These are phyloP conservation scores for Synergus gifuensis DNA, from an alignment of 2,888 invertebrate genomes.

Conservation along the genomic window DNA sequence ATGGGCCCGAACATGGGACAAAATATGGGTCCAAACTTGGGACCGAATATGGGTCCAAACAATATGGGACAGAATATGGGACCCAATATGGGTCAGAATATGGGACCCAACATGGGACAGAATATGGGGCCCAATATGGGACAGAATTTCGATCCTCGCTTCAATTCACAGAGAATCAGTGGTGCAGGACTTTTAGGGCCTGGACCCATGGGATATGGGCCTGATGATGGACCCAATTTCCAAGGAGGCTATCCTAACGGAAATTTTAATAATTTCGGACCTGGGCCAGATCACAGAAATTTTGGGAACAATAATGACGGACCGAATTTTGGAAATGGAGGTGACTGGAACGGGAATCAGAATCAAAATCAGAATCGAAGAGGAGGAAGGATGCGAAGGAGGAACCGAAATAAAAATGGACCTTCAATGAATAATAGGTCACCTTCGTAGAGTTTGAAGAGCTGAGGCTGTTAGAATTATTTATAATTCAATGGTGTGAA, in stretches of 20 bases:
- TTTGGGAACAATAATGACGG: constrained; percentile 60
- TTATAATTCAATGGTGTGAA: too few relatives aligned
- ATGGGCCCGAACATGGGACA: constrained; percentile 42
- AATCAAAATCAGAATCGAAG: constrained; percentile 59
- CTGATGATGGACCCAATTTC: constrained; percentile 65
- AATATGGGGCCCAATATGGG: constrained; percentile 29
- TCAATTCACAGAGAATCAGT: constrained; percentile 65
- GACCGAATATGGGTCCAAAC: constrained; percentile 39
- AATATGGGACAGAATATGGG: constrained; percentile 53
- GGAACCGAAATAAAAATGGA: constrained; percentile 70
- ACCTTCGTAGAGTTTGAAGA: constrained; percentile 55
- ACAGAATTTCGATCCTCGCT: constrained; percentile 69
- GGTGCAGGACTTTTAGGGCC: constrained; percentile 73
- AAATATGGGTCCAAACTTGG: constrained; percentile 45
- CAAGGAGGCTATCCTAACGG: constrained; percentile 57
- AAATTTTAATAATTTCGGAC: constrained; percentile 62
- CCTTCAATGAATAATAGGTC: constrained; percentile 62
- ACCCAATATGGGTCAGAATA: constrained; percentile 67
- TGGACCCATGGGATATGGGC: constrained; percentile 67
- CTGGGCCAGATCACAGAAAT: constrained; percentile 39
- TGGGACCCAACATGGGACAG: constrained; percentile 72
- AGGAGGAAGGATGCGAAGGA: constrained; percentile 66
- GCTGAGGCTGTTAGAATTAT: not conserved
- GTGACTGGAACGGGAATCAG: constrained; percentile 68
- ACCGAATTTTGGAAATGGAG: constrained; percentile 62